Conservation (phyloP, 2,888 invertebrate genomes). For the Frankliniella fusca region DNA sequence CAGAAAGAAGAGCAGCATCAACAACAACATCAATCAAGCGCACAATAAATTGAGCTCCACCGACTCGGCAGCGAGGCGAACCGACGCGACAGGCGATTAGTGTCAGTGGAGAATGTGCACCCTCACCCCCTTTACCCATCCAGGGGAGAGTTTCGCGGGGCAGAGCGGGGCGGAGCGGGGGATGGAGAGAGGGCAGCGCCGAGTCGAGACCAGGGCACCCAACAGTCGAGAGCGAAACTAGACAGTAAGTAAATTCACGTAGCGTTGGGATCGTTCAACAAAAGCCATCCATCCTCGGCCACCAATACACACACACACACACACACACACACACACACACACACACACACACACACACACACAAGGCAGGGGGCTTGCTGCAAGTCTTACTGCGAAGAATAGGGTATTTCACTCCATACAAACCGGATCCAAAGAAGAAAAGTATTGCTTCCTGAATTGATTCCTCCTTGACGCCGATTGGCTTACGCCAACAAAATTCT, state of each 20-base stretch:
- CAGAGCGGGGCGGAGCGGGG: background rate
- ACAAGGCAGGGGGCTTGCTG: no score
- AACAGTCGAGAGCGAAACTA: background rate
- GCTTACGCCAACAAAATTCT: no score
- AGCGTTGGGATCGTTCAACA: no score
- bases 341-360: no score
- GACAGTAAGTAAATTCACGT: background rate
- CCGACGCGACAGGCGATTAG: conserved; percentile 7
- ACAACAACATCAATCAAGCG: conserved; percentile 1
- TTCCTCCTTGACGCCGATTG: no score
- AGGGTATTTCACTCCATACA: no score
- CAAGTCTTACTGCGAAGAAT: no score
- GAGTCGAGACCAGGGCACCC: background rate
- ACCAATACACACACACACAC: no score
- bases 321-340: no score
- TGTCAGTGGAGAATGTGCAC: conserved; percentile 17
- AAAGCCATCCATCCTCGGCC: no score
- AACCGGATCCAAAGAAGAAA: no score
- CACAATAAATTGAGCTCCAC: background rate
- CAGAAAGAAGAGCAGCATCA: background rate
- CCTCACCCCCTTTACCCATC: background rate
- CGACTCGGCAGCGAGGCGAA: background rate
- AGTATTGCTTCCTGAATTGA: no score
- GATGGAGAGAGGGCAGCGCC: background rate
- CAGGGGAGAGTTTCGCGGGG: background rate